These are phyloP conservation scores for Poliocrania exsul DNA, from an alignment of 2,797 vertebrate species.

Conservation along the genomic window DNA sequence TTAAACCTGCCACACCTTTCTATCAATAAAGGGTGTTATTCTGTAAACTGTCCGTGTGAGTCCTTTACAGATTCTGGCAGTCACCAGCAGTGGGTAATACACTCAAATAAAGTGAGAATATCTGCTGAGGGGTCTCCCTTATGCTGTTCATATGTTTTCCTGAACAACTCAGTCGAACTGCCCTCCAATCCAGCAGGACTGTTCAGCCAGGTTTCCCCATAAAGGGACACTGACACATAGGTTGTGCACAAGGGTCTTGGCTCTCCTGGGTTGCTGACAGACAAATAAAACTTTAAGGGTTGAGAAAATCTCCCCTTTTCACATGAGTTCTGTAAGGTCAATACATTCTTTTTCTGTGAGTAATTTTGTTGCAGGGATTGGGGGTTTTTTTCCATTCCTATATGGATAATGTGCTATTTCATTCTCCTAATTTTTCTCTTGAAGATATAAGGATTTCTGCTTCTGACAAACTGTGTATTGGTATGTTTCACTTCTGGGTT, in stretches of 20 bases:
- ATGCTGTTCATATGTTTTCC: neutral
- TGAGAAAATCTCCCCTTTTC: neutral
- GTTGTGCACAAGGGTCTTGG: too few species aligned
- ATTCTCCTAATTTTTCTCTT: neutral
- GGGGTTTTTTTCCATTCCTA: rapidly evolving
- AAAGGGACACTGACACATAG: neutral
- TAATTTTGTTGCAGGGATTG: neutral
- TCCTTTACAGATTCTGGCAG: too few species aligned
- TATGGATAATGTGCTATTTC: neutral
- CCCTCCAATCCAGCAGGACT: neutral
- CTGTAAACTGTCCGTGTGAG: too few species aligned
- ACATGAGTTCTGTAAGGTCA: neutral
- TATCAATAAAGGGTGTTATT: too few species aligned
- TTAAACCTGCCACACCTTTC: too few species aligned
- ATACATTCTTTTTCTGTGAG: neutral
- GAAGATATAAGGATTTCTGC: neutral
- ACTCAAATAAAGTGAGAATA: neutral
- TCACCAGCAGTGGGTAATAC: too few species aligned
- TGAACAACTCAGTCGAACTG: neutral
- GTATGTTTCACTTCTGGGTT: neutral
- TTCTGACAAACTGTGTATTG: neutral
- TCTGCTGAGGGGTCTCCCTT: neutral
- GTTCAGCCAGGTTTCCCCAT: neutral
- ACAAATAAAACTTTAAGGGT: neutral
- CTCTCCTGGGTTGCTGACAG: neutral